These are phyloP conservation scores for Ochotona curzoniae DNA, from an alignment of 2,113 vertebrate species.

Conservation along the genomic window DNA sequence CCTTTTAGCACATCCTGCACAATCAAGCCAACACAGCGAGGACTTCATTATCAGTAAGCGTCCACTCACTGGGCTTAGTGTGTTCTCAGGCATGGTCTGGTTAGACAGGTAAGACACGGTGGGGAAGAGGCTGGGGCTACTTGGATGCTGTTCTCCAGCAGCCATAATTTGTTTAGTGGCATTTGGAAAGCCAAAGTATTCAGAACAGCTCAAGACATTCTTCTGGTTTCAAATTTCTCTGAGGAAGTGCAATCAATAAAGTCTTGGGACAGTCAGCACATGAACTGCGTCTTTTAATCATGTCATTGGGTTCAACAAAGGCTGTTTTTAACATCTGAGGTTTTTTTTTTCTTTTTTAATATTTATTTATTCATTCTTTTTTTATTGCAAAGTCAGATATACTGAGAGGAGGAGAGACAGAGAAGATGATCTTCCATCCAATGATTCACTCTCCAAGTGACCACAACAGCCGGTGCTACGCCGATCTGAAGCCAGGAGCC, in stretches of 20 bases:
- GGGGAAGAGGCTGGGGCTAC: not conserved
- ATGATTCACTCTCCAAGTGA: too few relatives aligned
- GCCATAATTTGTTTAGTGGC: not conserved
- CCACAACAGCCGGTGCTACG: too few relatives aligned
- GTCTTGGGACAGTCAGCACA: not conserved
- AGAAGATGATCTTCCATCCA: too few relatives aligned
- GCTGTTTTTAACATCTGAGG: not conserved
- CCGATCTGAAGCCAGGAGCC: too few relatives aligned
- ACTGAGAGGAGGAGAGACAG: too few relatives aligned
- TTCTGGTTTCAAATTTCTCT: slow-evolving; percentile 29
- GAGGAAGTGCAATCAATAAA: not conserved
- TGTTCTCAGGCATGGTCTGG: not conserved
- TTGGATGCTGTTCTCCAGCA: not conserved
- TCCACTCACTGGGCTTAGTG: not conserved
- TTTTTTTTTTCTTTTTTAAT: not conserved
- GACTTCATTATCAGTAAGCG: not conserved
- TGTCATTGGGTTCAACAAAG: not conserved
- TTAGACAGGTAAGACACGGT: not conserved
- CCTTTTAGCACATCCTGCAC: not conserved
- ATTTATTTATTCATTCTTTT: too few relatives aligned
- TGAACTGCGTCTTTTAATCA: not conserved
- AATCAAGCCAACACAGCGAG: not conserved
- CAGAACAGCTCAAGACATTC: not conserved
- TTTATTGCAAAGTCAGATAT: too few relatives aligned
- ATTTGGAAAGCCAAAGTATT: slow-evolving; percentile 36